A percentile compares a stretch with the other conserved stretches of the same genome.
These are phyloP conservation scores for Plagiodera versicolora DNA, from an alignment of 2,888 invertebrate genomes.

Conservation along the genomic window DNA sequence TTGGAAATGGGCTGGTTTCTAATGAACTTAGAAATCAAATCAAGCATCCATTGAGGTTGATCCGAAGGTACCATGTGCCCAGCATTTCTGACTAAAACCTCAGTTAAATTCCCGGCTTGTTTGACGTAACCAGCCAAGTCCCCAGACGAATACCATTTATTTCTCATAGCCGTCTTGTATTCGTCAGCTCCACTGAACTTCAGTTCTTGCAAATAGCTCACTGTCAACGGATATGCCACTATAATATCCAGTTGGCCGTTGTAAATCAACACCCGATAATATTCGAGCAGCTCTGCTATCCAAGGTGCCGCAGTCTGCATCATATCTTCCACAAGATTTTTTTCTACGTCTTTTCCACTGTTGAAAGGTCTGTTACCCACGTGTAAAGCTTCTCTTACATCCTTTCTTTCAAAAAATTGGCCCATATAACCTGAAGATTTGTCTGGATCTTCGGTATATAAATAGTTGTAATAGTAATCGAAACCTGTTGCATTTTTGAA, in stretches of 20 bases:
- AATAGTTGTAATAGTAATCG: slow-evolving; percentile 72
- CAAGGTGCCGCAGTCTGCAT: slow-evolving; percentile 37
- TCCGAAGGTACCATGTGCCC: slow-evolving; percentile 83
- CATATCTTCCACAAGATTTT: slow-evolving; percentile 32
- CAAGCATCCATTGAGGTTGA: slow-evolving; percentile 73
- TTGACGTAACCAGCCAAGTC: slow-evolving; percentile 75
- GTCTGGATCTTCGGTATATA: slow-evolving; percentile 61
- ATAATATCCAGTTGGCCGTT: slow-evolving; percentile 84
- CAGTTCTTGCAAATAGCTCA: slow-evolving; percentile 71
- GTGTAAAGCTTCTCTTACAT: slow-evolving; percentile 74
- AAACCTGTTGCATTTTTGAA: slow-evolving; percentile 77
- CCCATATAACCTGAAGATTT: slow-evolving; percentile 33
- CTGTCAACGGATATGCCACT: slow-evolving; percentile 80
- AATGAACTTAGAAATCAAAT: slow-evolving; percentile 59
- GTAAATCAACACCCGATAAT: slow-evolving; percentile 60
- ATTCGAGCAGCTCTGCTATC: slow-evolving; percentile 61
- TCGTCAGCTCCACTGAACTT: slow-evolving; percentile 66
- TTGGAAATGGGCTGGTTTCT: slow-evolving; percentile 28
- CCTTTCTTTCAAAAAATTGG: slow-evolving; percentile 57
- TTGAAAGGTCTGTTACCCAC: slow-evolving; percentile 68
- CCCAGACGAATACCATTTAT: slow-evolving; percentile 67
- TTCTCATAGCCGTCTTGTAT: slow-evolving; percentile 65
- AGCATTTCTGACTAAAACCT: slow-evolving; percentile 73
- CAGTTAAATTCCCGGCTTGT: slow-evolving; percentile 67
- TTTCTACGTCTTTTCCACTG: slow-evolving; percentile 26